Conservation (phyloP, 1,140 invertebrate genomes). For the Brachionus calyciflorus region DNA sequence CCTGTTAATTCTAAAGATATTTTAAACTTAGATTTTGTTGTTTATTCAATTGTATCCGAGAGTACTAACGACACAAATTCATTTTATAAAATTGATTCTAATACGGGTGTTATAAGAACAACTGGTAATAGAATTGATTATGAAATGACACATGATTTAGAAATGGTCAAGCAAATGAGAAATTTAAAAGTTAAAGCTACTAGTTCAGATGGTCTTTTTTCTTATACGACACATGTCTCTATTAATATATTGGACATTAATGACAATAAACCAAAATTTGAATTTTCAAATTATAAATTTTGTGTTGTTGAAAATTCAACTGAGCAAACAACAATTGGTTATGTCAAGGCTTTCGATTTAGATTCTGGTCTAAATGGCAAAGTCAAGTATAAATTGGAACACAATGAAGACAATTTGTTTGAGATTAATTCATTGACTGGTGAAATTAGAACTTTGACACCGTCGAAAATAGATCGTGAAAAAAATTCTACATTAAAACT, state of each 20-base stretch:
- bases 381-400: constrained; percentile 27
- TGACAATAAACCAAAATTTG: constrained; percentile 39
- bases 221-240: constrained; percentile 20
- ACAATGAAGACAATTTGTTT: neutral
- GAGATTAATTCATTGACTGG: constrained; percentile 9
- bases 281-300: constrained; percentile 20
- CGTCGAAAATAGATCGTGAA: neutral
- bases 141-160: constrained; percentile 8
- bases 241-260: constrained; percentile 30
- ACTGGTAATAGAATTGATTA: neutral
- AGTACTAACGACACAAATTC: neutral
- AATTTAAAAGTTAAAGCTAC: neutral
- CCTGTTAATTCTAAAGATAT: neutral
- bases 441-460: neutral
- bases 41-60: neutral
- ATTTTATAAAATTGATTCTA: constrained; percentile 16
- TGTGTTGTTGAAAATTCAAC: constrained; percentile 25
- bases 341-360: constrained; percentile 16
- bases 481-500: neutral
- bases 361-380: constrained; percentile 17
- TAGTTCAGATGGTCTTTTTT: constrained; percentile 1
- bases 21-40: neutral
- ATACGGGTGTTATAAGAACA: neutral
- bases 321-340: neutral
- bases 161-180: constrained; percentile 23